A percentile compares a stretch with the other conserved stretches of the same genome.
Evolutionary conservation across 2,888 invertebrate genomes (phyloP).

Genomic region (Cryptocephalus moraei): DNA sequence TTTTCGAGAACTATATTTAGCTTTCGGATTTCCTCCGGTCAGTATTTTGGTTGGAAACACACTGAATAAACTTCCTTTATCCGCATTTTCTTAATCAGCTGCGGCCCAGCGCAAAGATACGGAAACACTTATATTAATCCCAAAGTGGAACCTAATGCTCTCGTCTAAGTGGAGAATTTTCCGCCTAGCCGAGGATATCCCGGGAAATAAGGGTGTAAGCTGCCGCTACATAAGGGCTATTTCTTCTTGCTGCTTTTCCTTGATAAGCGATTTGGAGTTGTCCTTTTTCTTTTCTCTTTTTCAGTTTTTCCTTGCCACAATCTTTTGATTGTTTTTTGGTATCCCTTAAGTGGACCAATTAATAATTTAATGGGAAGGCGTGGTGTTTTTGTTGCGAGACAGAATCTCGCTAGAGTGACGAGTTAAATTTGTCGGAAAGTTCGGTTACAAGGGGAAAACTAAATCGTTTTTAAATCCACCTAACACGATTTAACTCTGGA

Average conservation of each 20-base stretch:
- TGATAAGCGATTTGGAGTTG: neutral
- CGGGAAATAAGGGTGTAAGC: neutral
- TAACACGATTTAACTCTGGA: too few relatives aligned
- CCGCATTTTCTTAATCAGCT: constrained; percentile 3
- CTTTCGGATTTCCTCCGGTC: too few relatives aligned
- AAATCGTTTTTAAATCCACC: too few relatives aligned
- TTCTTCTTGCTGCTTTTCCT: neutral
- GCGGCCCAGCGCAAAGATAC: constrained; percentile 3
- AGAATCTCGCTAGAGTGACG: too few relatives aligned
- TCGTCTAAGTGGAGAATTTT: constrained; percentile 5
- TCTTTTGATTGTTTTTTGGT: constrained; percentile 17
- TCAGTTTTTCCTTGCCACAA: constrained; percentile 7
- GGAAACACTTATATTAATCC: constrained; percentile 11
- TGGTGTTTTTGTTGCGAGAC: constrained; percentile 15
- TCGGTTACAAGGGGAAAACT: too few relatives aligned
- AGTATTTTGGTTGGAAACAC: neutral
- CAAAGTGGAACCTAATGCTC: constrained; percentile 9
- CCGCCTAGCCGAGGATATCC: constrained; percentile 2
- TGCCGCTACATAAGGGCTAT: constrained; percentile 4
- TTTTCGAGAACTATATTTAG: too few relatives aligned
- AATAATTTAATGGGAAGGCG: constrained; percentile 18
- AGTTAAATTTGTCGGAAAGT: too few relatives aligned
- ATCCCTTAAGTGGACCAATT: constrained; percentile 16
- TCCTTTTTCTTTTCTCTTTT: constrained; percentile 8
- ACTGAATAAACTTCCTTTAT: neutral